Evolutionary conservation across 37 sponge, comb jelly and placozoan genomes (phyloP), one percentile per base, ranked within the genome.

Genomic region (Cliona cf. orientalis): DNA sequence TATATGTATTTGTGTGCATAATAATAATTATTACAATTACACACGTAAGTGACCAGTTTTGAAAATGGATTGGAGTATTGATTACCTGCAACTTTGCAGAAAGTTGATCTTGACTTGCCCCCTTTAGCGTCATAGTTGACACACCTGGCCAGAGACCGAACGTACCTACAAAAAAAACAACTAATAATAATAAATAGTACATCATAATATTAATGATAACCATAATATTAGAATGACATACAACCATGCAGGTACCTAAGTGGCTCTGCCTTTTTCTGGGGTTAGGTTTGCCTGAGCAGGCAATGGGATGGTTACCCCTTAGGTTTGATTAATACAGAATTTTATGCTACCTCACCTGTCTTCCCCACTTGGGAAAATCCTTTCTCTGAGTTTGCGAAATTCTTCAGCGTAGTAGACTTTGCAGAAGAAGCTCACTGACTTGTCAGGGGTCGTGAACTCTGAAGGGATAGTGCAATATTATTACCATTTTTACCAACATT

Each of bases 371-470:
- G 99, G 90, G 71, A 91, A 94, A 12, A 96, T 75, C 57, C 69
- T 28, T 58, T 90, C 81, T 46, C 99, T 81, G 42, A 96, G 83
- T 22, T 80, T 55, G 14, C 79, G 61, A 67, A 99, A 99, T 79
- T 99, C 88, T 63, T 96, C 93, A 22, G 99, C 99, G 89, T 77
- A 96, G 80, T 90, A 99, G 22, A 96, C 91, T 74, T 92, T 95
- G 62, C 95, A 96, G 71, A 74, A 89, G 83, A 98, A 95, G 68
- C 84, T 86, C 49, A 89, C 73, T 36, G 80, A 59, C 55, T 80
- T 79, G 73, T 92, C 91, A 44, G 80, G 58, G 36, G 39, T 69
- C 4, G 81, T 73, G 63, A 82, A 89, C 59, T 89, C 90, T 89
- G 46, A 1, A 57, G 58, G 37, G 32, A 62, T 4, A 46, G 1